Percentiles rank a stretch among this genome's conserved stretches.
Conservation (phyloP, 2,888 invertebrate species). For the Tenthredo mesomela region DNA sequence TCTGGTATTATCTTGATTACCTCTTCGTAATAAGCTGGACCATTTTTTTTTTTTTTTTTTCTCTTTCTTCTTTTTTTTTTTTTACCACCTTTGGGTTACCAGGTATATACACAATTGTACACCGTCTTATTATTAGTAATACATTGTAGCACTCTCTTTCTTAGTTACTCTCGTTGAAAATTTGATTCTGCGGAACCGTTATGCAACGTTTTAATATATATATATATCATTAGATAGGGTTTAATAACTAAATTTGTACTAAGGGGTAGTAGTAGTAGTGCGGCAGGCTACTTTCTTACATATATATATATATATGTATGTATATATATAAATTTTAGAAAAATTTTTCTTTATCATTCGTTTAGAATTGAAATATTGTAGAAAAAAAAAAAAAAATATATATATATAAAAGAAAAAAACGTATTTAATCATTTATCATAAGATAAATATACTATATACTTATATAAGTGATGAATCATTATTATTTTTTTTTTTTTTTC, state of each 20-base stretch:
- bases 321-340: neutral
- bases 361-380: slow-evolving; percentile 10
- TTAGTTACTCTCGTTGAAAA: slow-evolving; percentile 25
- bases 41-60: neutral
- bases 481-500: neutral
- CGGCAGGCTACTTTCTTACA: slow-evolving; percentile 26
- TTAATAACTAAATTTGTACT: slow-evolving; percentile 42
- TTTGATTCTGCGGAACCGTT: neutral
- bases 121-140: slow-evolving; percentile 64
- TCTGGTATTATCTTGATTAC: slow-evolving; percentile 48
- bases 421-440: neutral
- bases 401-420: neutral
- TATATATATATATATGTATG: no score
- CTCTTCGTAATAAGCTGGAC: slow-evolving; percentile 7
- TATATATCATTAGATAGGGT: slow-evolving; percentile 4
- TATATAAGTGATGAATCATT: neutral
- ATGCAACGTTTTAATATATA: slow-evolving; percentile 11
- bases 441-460: neutral
- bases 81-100: slow-evolving; percentile 37
- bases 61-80: neutral
- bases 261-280: neutral
- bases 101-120: slow-evolving; percentile 70
- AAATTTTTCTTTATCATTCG: slow-evolving; percentile 44
- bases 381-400: slow-evolving; percentile 14
- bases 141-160: slow-evolving; percentile 62